A percentile compares a stretch with the other conserved stretches of the same genome.
These are phyloP conservation scores for Stigmatopora nigra DNA, from an alignment of 2,113 vertebrate genomes.

Conservation along the genomic window DNA sequence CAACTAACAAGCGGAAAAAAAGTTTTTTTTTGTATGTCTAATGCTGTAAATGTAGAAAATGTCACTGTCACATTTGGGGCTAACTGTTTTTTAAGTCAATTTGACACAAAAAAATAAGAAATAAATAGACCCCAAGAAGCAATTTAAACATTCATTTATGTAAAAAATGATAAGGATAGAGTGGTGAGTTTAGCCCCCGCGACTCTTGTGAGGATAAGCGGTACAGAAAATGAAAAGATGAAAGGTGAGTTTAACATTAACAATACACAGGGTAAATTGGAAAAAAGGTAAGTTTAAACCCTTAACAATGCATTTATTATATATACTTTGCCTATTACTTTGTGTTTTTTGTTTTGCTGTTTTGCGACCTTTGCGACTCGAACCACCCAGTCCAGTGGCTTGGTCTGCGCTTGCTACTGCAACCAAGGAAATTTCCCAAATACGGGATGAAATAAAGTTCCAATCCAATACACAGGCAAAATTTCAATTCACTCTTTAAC, in stretches of 20 bases:
- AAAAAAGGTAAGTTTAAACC: not conserved
- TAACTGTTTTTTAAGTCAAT: not conserved
- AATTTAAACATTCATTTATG: constrained; percentile 6
- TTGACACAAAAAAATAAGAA: not conserved
- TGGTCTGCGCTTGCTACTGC: no score
- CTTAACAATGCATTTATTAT: not conserved
- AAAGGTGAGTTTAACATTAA: constrained; percentile 1
- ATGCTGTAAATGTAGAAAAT: not conserved
- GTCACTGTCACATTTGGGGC: no score
- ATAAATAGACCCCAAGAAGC: not conserved
- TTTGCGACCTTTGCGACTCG: no score
- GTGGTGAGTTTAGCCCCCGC: no score
- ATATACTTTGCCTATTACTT: no score
- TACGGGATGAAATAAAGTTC: no score
- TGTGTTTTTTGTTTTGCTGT: no score
- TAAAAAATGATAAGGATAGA: not conserved
- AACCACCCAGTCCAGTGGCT: no score
- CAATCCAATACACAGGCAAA: not conserved
- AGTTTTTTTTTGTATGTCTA: not conserved
- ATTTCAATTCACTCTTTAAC: not conserved
- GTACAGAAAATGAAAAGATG: not conserved
- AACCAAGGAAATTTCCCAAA: no score
- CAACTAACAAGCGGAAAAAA: not conserved
- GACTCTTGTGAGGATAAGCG: no score
- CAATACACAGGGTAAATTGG: no score